Conservation (phyloP, 2,113 vertebrate species). For the Electrona antarctica region DNA sequence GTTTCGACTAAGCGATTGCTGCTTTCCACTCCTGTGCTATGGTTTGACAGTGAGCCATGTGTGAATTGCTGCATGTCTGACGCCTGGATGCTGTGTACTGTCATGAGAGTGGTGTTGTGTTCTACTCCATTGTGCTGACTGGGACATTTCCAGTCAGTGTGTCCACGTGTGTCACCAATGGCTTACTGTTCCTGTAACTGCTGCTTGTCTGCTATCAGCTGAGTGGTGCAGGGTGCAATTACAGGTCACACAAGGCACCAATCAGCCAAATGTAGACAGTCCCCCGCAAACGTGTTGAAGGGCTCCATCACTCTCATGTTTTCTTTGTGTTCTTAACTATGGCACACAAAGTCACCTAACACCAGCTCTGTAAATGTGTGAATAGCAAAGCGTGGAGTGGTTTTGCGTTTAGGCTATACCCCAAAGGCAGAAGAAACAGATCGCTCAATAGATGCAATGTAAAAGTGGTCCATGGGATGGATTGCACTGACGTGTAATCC, state of each 20-base stretch:
- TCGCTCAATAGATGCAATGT: too few species aligned
- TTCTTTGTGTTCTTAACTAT: constrained; percentile 18
- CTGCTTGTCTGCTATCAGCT: constrained; percentile 12
- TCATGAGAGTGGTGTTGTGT: constrained; percentile 48
- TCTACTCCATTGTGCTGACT: constrained; percentile 48
- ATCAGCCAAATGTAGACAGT: constrained; percentile 57
- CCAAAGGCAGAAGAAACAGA: neutral
- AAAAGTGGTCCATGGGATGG: too few species aligned
- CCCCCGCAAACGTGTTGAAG: constrained; percentile 8
- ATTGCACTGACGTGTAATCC: too few species aligned
- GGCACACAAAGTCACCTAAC: constrained; percentile 31
- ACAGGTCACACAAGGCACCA: constrained; percentile 60
- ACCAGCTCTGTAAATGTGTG: constrained; percentile 25
- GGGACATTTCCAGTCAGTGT: constrained; percentile 43
- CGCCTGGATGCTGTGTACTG: constrained; percentile 36
- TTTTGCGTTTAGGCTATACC: neutral
- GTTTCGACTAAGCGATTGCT: neutral
- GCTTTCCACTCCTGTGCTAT: constrained; percentile 16
- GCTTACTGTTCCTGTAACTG: constrained; percentile 31
- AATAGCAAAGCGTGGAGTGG: neutral
- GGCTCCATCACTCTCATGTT: constrained; percentile 40
- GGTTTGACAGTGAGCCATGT: constrained; percentile 25
- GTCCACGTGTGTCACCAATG: constrained; percentile 55
- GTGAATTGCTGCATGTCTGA: constrained; percentile 16
- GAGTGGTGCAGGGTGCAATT: constrained; percentile 39